Conservation (phyloP, 2,113 vertebrate genomes). For the human (Homo sapiens) region DNA sequence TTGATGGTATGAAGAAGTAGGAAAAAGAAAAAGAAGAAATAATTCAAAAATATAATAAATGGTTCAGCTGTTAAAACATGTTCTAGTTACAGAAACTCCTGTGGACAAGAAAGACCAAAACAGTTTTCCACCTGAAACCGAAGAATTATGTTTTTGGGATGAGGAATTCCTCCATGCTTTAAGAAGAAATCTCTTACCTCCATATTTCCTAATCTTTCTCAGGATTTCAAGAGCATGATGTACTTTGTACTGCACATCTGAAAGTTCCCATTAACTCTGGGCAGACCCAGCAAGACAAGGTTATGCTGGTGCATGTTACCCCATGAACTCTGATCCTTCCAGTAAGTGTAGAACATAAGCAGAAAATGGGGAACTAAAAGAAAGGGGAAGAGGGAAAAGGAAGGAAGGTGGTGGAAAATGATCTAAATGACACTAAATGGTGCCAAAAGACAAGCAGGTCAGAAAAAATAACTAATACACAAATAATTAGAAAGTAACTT, state of each 20-base stretch:
- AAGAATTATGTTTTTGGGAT: not conserved
- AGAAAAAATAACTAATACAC: conserved; percentile 39
- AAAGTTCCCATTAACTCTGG: not conserved
- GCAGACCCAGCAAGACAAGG: not conserved
- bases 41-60: conserved; percentile 28
- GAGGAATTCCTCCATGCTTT: not conserved
- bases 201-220: not conserved
- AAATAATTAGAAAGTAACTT: conserved; percentile 53
- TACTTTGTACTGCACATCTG: not conserved
- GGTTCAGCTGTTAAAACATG: conserved; percentile 26
- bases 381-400: not conserved
- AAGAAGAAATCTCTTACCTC: not conserved
- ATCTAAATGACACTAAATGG: conserved; percentile 20
- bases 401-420: conserved; percentile 16
- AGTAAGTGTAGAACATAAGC: conserved; percentile 19
- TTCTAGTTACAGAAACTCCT: not conserved
- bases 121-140: not conserved
- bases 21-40: conserved; percentile 17
- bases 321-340: conserved; percentile 15
- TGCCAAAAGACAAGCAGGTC: conserved; percentile 10
- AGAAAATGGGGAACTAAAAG: conserved; percentile 41
- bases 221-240: conserved; percentile 23
- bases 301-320: conserved; percentile 12
- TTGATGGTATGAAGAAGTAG: not conserved
- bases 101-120: not conserved